Percentiles rank a stretch among this genome's conserved stretches.
These are phyloP conservation scores for Oncorhynchus nerka DNA, from an alignment of 2,113 vertebrate genomes.

Conservation along the genomic window DNA sequence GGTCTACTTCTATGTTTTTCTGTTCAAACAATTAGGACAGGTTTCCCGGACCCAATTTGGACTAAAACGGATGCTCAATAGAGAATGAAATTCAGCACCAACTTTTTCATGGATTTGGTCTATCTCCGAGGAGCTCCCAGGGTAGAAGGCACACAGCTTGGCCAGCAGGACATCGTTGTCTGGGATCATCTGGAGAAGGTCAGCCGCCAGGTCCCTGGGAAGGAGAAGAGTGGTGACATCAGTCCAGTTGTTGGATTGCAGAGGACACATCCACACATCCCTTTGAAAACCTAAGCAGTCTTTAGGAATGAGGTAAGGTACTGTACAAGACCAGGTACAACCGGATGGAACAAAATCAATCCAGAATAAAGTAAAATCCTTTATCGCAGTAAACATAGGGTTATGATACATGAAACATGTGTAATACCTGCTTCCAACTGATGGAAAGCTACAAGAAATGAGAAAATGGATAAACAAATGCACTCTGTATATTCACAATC, in stretches of 20 bases:
- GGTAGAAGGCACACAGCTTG: slow-evolving; percentile 92
- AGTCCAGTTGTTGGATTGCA: too few species aligned
- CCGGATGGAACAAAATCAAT: too few species aligned
- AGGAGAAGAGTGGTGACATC: slow-evolving; percentile 25
- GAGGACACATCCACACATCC: too few species aligned
- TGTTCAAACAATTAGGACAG: too few species aligned
- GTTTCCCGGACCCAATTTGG: too few species aligned
- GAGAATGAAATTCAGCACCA: slow-evolving; percentile 11
- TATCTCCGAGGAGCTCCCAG: slow-evolving; percentile 81
- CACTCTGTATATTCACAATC: neutral
- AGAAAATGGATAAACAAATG: slow-evolving; percentile 39
- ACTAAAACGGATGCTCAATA: neutral
- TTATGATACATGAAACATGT: neutral
- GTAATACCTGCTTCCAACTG: slow-evolving; percentile 82
- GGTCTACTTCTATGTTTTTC: too few species aligned
- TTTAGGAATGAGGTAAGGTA: too few species aligned
- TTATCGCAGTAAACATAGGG: too few species aligned
- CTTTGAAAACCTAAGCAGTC: too few species aligned
- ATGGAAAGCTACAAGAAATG: slow-evolving; percentile 81
- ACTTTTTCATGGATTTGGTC: slow-evolving; percentile 87
- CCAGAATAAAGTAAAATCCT: too few species aligned
- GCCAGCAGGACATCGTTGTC: slow-evolving; percentile 82
- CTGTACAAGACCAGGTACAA: too few species aligned
- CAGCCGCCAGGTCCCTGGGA: slow-evolving; percentile 85
- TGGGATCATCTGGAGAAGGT: slow-evolving; percentile 89